A percentile compares a stretch with the other conserved stretches of the same genome.
phyloP scores from a whole-genome alignment of 2,113 vertebrate species.

The Mungos mungo region DNA sequence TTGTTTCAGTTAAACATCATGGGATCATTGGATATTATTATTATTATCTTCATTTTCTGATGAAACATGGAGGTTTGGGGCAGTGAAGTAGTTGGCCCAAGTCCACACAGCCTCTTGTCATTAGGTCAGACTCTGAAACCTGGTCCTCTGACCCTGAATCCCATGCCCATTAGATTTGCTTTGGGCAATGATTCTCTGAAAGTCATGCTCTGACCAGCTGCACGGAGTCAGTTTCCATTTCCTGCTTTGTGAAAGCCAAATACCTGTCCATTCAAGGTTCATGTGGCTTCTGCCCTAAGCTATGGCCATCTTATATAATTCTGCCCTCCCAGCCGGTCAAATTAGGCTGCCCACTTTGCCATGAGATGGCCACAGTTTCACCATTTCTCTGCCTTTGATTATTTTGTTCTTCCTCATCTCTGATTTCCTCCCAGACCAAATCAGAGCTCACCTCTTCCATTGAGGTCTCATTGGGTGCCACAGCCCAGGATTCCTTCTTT shows the following conservation, averaged over 20 bases:
- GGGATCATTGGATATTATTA: background rate
- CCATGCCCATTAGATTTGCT: background rate
- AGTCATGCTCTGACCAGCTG: background rate
- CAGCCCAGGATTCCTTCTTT: background rate
- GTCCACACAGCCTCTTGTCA: background rate
- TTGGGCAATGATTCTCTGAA: background rate
- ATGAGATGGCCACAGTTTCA: background rate
- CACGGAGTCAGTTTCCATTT: background rate
- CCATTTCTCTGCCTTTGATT: background rate
- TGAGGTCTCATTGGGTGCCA: background rate
- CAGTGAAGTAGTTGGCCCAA: rapidly evolving
- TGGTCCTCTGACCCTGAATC: background rate
- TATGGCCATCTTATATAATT: background rate
- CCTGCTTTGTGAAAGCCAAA: background rate
- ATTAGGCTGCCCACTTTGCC: background rate
- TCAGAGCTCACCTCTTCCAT: background rate
- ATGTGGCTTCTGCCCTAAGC: background rate
- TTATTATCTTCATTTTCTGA: background rate
- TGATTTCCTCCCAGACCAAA: background rate
- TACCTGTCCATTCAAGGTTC: background rate
- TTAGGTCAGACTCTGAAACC: background rate
- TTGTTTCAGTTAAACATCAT: background rate
- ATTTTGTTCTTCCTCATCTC: background rate
- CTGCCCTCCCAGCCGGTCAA: background rate
- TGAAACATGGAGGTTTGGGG: background rate